A percentile compares a stretch with the other conserved stretches of the same genome.
phyloP scores from a whole-genome alignment of 2,113 vertebrate genomes.

The Callipepla squamata region DNA sequence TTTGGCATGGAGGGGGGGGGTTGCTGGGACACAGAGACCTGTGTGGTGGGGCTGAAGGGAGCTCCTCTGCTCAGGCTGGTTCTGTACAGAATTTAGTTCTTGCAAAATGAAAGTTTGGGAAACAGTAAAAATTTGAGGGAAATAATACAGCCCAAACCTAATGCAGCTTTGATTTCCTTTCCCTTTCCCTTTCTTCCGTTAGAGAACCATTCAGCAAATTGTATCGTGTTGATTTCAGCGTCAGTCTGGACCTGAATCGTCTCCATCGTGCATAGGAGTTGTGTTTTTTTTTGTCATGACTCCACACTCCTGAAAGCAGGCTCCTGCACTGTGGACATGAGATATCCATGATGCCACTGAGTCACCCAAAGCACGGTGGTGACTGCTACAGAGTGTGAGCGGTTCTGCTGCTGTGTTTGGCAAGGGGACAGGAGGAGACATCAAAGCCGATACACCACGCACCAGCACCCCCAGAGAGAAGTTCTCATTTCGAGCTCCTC shows the following conservation, averaged over 20 bases:
- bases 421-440: not conserved
- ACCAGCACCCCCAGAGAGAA: not conserved
- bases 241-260: not conserved
- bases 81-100: not conserved
- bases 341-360: not conserved
- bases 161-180: not conserved
- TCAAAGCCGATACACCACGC: not conserved
- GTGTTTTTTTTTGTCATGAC: not conserved
- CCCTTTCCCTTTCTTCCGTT: no score
- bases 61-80: not conserved
- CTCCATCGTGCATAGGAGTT: not conserved
- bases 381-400: not conserved
- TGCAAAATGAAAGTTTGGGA: not conserved
- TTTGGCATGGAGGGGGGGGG: not conserved
- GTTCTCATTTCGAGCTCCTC: not conserved
- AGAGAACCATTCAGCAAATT: not conserved
- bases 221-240: not conserved
- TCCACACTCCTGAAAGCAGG: not conserved
- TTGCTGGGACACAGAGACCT: accelerated
- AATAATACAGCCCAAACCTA: not conserved
- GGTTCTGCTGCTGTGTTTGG: not conserved
- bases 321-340: not conserved
- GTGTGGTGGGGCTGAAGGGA: not conserved
- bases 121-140: not conserved
- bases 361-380: not conserved